Base-by-base conservation (phyloP, 2,113 vertebrate species). In the Corythornis vintsioides region DNA sequence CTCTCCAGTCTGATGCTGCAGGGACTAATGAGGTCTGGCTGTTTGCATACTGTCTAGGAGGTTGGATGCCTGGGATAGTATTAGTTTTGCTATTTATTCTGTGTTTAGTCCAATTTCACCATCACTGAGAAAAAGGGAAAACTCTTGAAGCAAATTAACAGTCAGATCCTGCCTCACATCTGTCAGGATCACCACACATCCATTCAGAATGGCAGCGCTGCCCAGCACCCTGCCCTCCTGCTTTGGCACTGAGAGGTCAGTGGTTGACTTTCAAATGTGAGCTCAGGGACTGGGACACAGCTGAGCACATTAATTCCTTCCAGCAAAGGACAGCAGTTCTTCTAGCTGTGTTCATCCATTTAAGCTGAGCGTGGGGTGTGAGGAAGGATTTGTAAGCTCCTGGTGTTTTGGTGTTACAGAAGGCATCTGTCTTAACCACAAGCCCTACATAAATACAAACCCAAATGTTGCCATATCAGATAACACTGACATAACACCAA, bases 301-400 rank as follows among this genome's bases (percentile, higher is more conserved):
- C 59, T 14, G 59, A 82, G 67, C 71, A 2, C 4, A 6, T 40
- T 67, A 53, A 73, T 56, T 86, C 52, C 79, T 83, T 70, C 72
- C 83, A 80, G 72, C 64, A 83, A 74, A 73, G 75, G 72, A 86
- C 83, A 94, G 67, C 86, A 25, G 43, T 61, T 85, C 71, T 60
- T 42, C 72, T 80, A 74, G 73, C 64, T 83, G 31, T n/a, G 56
- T 61, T 76, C 52, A 9, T 20, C 48, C 59, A 50, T 78, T 72
- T 3, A 57, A 57, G 59, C 78, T 43, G 71, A 61, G 40, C 4
- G 2, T 26, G 33, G 60, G 20, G 31, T 26, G 31, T 43, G 71
- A 29, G 72, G 45, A 26, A 75, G 63, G 29, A 76, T 64, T 64
- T 47, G 9, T 4, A 2, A 55, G 22, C 52, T 7, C 47, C 15